phyloP scores from a whole-genome alignment of 2,113 vertebrate species.

The Rhynchomys soricoides region DNA sequence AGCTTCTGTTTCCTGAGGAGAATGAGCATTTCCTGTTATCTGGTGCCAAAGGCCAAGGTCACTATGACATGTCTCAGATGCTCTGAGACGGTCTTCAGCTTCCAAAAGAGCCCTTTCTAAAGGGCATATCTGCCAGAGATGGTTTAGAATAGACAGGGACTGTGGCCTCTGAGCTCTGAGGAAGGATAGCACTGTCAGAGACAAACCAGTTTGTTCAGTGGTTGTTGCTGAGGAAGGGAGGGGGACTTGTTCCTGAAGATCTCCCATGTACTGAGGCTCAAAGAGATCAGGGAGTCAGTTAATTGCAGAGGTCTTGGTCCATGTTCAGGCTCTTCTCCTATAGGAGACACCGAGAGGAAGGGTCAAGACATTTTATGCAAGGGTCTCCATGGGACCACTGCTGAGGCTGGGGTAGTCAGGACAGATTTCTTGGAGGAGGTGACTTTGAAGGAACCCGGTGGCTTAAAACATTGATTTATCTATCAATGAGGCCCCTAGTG shows the following conservation, averaged over 20 bases:
- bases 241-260: background rate
- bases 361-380: background rate
- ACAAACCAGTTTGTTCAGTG: background rate
- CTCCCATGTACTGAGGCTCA: background rate
- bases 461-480: background rate
- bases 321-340: background rate
- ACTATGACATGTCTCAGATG: constrained; percentile 24
- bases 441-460: background rate
- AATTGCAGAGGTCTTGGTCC: background rate
- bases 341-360: background rate
- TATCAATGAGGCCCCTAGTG: background rate
- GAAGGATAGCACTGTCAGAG: background rate
- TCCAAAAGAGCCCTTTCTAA: constrained; percentile 62
- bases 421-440: background rate
- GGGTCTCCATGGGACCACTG: background rate
- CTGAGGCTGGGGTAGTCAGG: background rate
- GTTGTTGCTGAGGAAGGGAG: background rate
- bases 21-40: background rate
- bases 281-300: background rate
- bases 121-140: constrained; percentile 55
- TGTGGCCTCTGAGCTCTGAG: background rate
- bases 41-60: constrained; percentile 60
- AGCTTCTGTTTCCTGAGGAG: constrained; percentile 12
- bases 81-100: background rate
- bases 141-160: constrained; percentile 1